phyloP scores from a whole-genome alignment of 30 jellyfish, hydroid and myxozoan genomes.

The Pseudorhiza aurosa region DNA sequence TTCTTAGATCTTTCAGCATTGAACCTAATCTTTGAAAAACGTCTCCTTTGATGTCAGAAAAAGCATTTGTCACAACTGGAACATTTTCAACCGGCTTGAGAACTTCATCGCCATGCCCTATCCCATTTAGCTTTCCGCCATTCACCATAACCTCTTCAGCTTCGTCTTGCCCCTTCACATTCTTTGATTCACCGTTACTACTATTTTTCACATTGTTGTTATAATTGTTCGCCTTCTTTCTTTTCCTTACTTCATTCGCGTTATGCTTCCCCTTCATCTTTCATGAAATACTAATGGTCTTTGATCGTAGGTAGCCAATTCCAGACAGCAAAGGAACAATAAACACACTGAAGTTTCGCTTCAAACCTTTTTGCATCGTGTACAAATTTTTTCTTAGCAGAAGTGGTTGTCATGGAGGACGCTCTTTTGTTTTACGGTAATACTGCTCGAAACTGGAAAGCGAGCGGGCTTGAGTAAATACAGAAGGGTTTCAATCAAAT shows the following conservation, averaged over 20 bases:
- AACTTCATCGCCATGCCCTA: neutral
- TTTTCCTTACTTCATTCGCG: slow-evolving; percentile 1
- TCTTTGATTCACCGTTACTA: neutral
- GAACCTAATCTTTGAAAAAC: slow-evolving; percentile 43
- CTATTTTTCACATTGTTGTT: neutral
- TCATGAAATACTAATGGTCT: too few species aligned
- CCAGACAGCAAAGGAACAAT: too few species aligned
- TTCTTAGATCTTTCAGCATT: slow-evolving; percentile 17
- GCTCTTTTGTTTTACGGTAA: too few species aligned
- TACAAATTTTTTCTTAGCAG: too few species aligned
- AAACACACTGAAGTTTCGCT: too few species aligned
- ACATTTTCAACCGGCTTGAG: neutral
- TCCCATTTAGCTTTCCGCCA: slow-evolving; percentile 3
- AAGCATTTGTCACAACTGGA: neutral
- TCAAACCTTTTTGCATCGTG: too few species aligned
- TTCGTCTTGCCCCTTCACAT: neutral
- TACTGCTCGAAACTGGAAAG: too few species aligned
- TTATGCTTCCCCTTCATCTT: neutral
- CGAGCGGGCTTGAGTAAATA: too few species aligned
- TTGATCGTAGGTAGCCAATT: too few species aligned
- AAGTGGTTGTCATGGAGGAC: too few species aligned
- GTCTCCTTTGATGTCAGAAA: neutral
- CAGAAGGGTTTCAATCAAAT: too few species aligned
- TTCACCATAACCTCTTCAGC: neutral
- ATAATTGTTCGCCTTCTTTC: slow-evolving; percentile 11